phyloP scores from a whole-genome alignment of 2,888 invertebrate species.

The Minunthozetes semirufus region DNA sequence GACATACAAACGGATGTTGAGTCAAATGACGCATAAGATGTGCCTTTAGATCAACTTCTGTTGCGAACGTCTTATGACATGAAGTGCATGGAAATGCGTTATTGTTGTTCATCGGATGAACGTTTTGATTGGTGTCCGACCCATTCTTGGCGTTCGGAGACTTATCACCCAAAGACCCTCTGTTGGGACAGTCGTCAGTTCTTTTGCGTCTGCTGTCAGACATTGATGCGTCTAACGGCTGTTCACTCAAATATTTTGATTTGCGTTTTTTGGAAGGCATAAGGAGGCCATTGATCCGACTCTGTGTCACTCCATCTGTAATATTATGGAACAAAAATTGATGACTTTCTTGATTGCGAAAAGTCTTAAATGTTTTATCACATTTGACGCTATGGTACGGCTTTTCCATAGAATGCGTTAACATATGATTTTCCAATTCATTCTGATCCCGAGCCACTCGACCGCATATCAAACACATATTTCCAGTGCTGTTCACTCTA shows the following conservation, averaged over 20 bases:
- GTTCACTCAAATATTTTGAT: constrained; percentile 13
- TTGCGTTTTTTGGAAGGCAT: constrained; percentile 14
- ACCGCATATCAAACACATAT: constrained; percentile 32
- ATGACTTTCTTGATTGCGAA: constrained; percentile 39
- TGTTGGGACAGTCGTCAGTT: not conserved
- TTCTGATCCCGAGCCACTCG: constrained; percentile 24
- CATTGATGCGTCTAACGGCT: not conserved
- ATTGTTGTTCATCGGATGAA: not conserved
- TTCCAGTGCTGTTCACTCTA: not conserved
- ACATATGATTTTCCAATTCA: constrained; percentile 40
- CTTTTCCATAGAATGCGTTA: constrained; percentile 40
- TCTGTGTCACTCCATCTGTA: constrained; percentile 38
- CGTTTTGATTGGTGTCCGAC: not conserved
- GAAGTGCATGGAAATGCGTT: constrained; percentile 36
- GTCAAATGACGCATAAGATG: constrained; percentile 38
- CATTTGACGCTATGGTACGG: constrained; percentile 40
- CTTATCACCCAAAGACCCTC: not conserved
- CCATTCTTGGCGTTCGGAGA: not conserved
- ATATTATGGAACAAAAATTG: constrained; percentile 40
- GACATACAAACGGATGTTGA: constrained; percentile 39
- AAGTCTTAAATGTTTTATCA: constrained; percentile 38
- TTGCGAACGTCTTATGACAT: constrained; percentile 39
- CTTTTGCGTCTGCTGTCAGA: not conserved
- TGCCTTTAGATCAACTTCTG: constrained; percentile 38
- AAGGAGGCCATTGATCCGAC: constrained; percentile 26